These are phyloP conservation scores for Helicoverpa armigera DNA, from an alignment of 1,140 invertebrate genomes.

Conservation along the genomic window DNA sequence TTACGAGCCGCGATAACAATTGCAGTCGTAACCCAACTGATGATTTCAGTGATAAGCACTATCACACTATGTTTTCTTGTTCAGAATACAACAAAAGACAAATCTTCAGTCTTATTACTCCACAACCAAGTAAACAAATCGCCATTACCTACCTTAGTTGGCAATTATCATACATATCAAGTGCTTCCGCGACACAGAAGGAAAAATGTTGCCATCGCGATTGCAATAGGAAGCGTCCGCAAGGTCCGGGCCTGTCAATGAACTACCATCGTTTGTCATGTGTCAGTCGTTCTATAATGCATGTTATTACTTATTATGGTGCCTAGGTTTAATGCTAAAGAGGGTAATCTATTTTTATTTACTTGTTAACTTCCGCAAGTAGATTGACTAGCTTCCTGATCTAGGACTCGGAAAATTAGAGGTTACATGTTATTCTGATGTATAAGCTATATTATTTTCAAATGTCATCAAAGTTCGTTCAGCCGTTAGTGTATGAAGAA, in stretches of 20 bases:
- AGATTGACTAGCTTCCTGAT: too few species aligned
- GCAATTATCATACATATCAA: slow-evolving; percentile 25
- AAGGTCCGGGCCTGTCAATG: slow-evolving; percentile 30
- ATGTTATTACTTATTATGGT: not conserved
- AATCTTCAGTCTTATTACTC: not conserved
- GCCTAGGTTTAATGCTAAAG: not conserved
- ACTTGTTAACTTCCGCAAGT: too few species aligned
- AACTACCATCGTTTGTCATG: slow-evolving; percentile 29
- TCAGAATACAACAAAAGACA: too few species aligned
- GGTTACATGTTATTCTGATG: too few species aligned
- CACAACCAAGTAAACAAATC: slow-evolving; percentile 5
- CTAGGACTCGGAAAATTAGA: too few species aligned
- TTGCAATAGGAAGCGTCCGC: not conserved
- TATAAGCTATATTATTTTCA: too few species aligned
- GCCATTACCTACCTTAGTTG: not conserved
- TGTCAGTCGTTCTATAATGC: slow-evolving; percentile 11
- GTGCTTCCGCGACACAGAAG: not conserved
- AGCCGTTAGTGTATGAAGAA: too few species aligned
- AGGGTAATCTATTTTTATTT: not conserved
- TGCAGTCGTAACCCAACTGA: too few species aligned
- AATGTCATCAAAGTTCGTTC: too few species aligned
- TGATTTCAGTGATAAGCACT: too few species aligned
- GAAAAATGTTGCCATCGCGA: not conserved
- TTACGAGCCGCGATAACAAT: too few species aligned
- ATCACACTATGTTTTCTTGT: too few species aligned